Conservation (phyloP, 2,888 invertebrate species). For the Taenaris catops region DNA sequence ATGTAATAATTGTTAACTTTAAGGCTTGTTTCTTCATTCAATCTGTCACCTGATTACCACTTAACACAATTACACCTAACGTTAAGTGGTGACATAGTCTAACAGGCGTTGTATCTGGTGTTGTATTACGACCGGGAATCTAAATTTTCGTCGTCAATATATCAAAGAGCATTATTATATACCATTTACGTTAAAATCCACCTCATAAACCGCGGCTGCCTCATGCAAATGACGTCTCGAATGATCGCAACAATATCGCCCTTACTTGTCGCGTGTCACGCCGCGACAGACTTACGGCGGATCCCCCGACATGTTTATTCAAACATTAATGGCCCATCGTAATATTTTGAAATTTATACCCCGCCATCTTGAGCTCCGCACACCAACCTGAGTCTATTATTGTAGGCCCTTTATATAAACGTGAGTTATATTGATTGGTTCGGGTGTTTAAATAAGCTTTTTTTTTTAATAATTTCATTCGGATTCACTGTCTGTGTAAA, state of each 20-base stretch:
- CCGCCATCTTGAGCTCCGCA: slow-evolving; percentile 31
- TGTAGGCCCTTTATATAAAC: slow-evolving; percentile 32
- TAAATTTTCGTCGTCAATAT: too few relatives aligned
- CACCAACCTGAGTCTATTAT: slow-evolving; percentile 27
- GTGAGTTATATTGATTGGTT: slow-evolving; percentile 32
- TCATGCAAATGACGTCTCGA: slow-evolving; percentile 46
- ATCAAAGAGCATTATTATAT: slow-evolving; percentile 14
- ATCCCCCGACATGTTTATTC: slow-evolving; percentile 63
- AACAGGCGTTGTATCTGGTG: too few relatives aligned
- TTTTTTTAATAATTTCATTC: too few relatives aligned
- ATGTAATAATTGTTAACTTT: too few relatives aligned
- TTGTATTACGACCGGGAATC: too few relatives aligned
- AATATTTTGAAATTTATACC: slow-evolving; percentile 65
- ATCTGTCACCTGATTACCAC: too few relatives aligned
- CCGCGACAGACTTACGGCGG: slow-evolving; percentile 36
- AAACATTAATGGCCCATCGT: slow-evolving; percentile 58
- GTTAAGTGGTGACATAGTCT: too few relatives aligned
- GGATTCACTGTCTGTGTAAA: too few relatives aligned
- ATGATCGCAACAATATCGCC: slow-evolving; percentile 26
- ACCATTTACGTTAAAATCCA: slow-evolving; percentile 5
- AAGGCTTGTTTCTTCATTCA: too few relatives aligned
- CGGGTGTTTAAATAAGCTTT: slow-evolving; percentile 13
- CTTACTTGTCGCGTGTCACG: slow-evolving; percentile 42
- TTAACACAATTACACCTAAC: too few relatives aligned
- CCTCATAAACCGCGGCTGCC: slow-evolving; percentile 9